phyloP scores from a whole-genome alignment of 2,888 invertebrate genomes.

The Leptopilina myrica region DNA sequence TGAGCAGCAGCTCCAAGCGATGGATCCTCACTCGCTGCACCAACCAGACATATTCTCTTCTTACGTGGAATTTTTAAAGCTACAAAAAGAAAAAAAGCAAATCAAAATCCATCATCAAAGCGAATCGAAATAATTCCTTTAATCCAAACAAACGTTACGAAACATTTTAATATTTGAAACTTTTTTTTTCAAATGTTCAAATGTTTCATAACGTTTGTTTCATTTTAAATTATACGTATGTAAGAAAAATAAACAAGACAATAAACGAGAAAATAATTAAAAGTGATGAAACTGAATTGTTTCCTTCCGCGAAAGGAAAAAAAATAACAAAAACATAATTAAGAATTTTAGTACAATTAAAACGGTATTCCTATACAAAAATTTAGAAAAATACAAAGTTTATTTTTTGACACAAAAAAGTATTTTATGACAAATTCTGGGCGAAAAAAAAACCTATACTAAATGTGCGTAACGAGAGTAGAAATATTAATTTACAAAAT shows the following conservation, averaged over 20 bases:
- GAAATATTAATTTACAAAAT: neutral
- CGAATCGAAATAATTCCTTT: constrained; percentile 2
- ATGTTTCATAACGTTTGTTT: no score
- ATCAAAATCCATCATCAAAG: no score
- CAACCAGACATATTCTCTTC: constrained; percentile 82
- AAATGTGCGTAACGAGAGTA: neutral
- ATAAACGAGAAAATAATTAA: constrained; percentile 46
- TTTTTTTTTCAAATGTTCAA: no score
- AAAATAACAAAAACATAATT: no score
- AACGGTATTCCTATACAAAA: no score
- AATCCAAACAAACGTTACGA: no score
- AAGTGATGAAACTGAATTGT: constrained; percentile 42
- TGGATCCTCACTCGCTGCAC: constrained; percentile 79
- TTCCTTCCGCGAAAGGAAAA: constrained; percentile 31
- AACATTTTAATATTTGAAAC: no score
- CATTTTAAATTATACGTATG: no score
- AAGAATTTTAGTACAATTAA: no score
- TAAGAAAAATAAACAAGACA: constrained; percentile 34
- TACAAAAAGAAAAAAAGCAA: constrained; percentile 55
- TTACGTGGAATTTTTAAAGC: constrained; percentile 76
- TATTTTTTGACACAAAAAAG: neutral
- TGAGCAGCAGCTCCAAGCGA: constrained; percentile 80
- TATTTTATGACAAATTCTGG: neutral
- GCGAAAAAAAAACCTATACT: neutral
- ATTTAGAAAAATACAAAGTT: no score